phyloP scores from a whole-genome alignment of 2,113 vertebrate genomes.

The Centropus unirufus region DNA sequence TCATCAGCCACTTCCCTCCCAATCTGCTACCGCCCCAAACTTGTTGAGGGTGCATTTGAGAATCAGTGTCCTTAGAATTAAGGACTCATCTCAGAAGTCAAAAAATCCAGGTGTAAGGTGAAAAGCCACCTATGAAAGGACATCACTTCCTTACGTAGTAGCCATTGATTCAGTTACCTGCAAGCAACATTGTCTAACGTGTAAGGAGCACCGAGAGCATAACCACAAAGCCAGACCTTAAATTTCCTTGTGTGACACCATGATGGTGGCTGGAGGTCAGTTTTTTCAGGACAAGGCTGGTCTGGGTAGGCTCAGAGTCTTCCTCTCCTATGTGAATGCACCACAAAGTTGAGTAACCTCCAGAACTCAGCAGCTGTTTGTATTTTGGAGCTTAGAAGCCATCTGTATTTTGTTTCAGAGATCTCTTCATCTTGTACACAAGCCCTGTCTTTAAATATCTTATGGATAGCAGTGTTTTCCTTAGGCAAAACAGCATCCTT shows the following conservation, averaged over 20 bases:
- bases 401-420: slow-evolving; percentile 71
- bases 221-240: background rate
- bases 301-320: background rate
- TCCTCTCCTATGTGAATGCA: slow-evolving; percentile 8
- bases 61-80: background rate
- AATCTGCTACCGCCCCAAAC: background rate
- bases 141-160: fast-evolving
- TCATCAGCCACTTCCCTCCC: background rate
- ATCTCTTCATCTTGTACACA: slow-evolving; percentile 69
- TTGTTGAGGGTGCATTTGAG: background rate
- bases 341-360: slow-evolving; percentile 56
- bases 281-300: background rate
- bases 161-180: background rate
- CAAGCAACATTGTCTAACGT: background rate
- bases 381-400: slow-evolving; percentile 56
- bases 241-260: background rate
- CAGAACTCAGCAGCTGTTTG: slow-evolving; percentile 67
- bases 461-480: slow-evolving; percentile 50
- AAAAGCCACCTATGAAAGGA: background rate
- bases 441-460: slow-evolving; percentile 62
- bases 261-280: background rate
- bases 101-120: background rate
- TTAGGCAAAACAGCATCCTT: slow-evolving; percentile 58
- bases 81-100: background rate
- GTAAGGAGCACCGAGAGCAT: background rate